These are phyloP conservation scores for Cheirogaleus medius DNA, from an alignment of 2,113 vertebrate species.

Conservation along the genomic window DNA sequence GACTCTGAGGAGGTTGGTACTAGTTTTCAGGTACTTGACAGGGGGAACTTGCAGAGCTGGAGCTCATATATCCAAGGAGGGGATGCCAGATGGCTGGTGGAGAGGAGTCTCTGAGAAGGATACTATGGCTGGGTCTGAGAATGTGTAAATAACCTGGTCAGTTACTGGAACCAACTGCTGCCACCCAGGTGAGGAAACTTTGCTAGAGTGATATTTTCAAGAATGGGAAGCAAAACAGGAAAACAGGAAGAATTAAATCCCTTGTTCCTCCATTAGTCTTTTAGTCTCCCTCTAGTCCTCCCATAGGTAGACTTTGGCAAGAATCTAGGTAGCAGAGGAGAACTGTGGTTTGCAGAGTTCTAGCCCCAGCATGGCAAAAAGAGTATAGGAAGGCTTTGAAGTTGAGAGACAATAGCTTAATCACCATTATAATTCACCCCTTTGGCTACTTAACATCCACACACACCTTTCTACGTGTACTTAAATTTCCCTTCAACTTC, in stretches of 20 bases:
- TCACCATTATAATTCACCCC: neutral
- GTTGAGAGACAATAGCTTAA: neutral
- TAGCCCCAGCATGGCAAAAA: neutral
- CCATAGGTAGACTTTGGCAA: neutral
- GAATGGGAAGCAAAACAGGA: neutral
- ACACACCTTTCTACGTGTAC: neutral
- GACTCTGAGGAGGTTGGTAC: neutral
- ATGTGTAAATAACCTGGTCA: neutral
- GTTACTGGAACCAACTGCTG: neutral
- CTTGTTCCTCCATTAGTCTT: neutral
- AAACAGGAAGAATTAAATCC: too few relatives aligned
- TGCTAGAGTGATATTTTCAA: neutral
- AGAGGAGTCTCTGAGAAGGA: neutral
- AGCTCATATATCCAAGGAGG: neutral
- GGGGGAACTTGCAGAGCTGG: neutral
- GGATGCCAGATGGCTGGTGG: neutral
- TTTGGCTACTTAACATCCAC: neutral
- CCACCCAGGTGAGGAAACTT: neutral
- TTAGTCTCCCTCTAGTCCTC: neutral
- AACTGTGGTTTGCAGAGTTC: neutral
- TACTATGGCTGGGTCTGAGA: neutral
- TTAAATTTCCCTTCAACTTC: neutral
- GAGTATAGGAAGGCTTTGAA: neutral
- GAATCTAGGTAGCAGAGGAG: neutral
- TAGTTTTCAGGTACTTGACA: neutral